Conservation (phyloP, 1,140 invertebrate species). For the Oedothorax gibbosus region DNA sequence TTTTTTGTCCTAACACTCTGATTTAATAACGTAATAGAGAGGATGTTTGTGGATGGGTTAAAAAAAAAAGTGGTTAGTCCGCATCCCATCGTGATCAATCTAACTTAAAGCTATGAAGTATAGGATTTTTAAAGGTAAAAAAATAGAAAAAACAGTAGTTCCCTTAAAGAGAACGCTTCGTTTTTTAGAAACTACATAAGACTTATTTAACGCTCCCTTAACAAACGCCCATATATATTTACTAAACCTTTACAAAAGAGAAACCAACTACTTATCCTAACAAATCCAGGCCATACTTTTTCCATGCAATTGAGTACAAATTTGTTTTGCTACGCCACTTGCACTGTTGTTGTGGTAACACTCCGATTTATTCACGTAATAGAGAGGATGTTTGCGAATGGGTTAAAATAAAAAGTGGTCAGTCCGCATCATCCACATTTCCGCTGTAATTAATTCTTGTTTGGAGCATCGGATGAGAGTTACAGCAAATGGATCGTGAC, state of each 20-base stretch:
- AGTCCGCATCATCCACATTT: conserved; percentile 11
- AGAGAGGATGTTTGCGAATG: conserved; percentile 3
- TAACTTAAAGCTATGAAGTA: too few relatives aligned
- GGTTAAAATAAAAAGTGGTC: not conserved
- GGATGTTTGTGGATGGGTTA: not conserved
- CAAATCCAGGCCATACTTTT: too few relatives aligned
- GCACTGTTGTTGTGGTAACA: not conserved
- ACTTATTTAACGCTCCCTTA: too few relatives aligned
- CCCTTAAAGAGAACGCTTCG: too few relatives aligned
- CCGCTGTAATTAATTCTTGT: conserved; percentile 27
- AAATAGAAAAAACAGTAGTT: too few relatives aligned
- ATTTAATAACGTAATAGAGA: conserved; percentile 5
- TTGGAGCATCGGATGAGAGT: conserved; percentile 2
- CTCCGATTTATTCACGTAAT: conserved; percentile 6
- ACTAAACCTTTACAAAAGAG: too few relatives aligned
- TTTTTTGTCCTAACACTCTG: not conserved
- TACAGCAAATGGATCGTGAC: conserved; percentile 19
- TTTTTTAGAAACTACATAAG: too few relatives aligned
- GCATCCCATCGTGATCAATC: not conserved
- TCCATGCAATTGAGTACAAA: too few relatives aligned
- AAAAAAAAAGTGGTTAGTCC: not conserved
- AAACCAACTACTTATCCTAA: too few relatives aligned
- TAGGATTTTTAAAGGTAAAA: too few relatives aligned
- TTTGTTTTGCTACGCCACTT: not conserved
- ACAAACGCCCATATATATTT: too few relatives aligned